Base-by-base conservation (phyloP, 37 sponge, comb jelly and placozoan genomes). In the Halisarca cf. caerulea region DNA sequence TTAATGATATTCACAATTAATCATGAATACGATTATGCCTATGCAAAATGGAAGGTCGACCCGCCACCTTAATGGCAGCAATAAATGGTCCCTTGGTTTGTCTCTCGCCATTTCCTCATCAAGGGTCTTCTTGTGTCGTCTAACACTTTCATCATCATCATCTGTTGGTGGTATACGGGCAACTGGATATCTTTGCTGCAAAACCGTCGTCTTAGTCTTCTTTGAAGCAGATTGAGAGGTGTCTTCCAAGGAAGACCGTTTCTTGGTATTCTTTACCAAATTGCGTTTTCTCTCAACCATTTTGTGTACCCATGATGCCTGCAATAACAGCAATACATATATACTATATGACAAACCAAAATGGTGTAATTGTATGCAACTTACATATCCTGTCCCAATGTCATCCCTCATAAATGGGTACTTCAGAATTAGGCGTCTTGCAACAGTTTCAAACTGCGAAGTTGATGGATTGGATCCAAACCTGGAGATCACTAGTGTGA, bases 331-430 rank as follows among this genome's bases (percentile, higher is more conserved):
- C 38, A 11, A 30, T 62, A 7, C 30, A 62, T 20, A 15, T 30
- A 62, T 62, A 62, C 9, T 62, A 5, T 20, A 20, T 47, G 11
- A 47, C 66, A 64, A 30, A 64, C 66, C 66, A 73, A 11, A 39
- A 35, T 73, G 41, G 28, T n/a, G 28, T 23, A 78, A 39, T 23
- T 62, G 30, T 15, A 28, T n/a, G 30, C 14, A n/a, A 72, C 80
- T 79, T 66, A 79, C 80, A 80, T 86, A 86, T 64, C 86, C 80
- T 42, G 40, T 79, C 45, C 80, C 86, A 3, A 86, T 62, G 71
- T 78, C 70, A 79, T 86, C 86, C 58, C 58, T 86, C 80, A 86
- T 79, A 45, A 86, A 86, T 20, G 86, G 86, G 38, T 86, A 86
- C 39, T 86, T 86, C 28, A 86, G 68, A 66, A 86, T 86, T 2